A percentile compares a stretch with the other conserved stretches of the same genome.
Conservation (phyloP, 2,888 invertebrate genomes). For the Pachymerium ferrugineum region DNA sequence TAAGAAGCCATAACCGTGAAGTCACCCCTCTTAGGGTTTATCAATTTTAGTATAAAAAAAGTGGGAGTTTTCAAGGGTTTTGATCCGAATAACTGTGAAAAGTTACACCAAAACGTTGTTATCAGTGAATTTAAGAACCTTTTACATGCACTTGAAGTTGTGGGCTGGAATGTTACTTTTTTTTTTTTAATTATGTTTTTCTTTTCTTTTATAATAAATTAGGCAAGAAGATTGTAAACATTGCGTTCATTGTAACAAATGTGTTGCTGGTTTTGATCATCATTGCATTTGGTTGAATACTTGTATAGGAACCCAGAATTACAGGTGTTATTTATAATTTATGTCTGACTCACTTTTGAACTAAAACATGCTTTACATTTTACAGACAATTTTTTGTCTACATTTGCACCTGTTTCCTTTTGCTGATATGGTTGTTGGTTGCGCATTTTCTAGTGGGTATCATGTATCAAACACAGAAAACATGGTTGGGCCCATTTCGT, state of each 20-base stretch:
- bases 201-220: neutral
- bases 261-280: constrained; percentile 89
- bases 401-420: constrained; percentile 30
- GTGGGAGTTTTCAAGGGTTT: constrained; percentile 17
- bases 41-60: too few species aligned
- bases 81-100: neutral
- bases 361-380: neutral
- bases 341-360: neutral
- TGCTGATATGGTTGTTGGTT: constrained; percentile 31
- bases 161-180: neutral
- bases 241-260: constrained; percentile 95
- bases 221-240: constrained; percentile 62
- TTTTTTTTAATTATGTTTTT: neutral
- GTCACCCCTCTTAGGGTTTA: neutral
- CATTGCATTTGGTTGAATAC: constrained; percentile 99
- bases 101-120: constrained; percentile 12
- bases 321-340: constrained; percentile 47
- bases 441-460: constrained; percentile 30
- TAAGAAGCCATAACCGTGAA: too few species aligned
- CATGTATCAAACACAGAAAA: constrained; percentile 35
- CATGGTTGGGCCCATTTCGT: constrained; percentile 33
- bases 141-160: neutral
- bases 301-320: constrained; percentile 88
- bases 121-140: constrained; percentile 1
- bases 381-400: constrained; percentile 28